phyloP scores from a whole-genome alignment of 1,140 invertebrate species.

The Drosophila funebris region DNA sequence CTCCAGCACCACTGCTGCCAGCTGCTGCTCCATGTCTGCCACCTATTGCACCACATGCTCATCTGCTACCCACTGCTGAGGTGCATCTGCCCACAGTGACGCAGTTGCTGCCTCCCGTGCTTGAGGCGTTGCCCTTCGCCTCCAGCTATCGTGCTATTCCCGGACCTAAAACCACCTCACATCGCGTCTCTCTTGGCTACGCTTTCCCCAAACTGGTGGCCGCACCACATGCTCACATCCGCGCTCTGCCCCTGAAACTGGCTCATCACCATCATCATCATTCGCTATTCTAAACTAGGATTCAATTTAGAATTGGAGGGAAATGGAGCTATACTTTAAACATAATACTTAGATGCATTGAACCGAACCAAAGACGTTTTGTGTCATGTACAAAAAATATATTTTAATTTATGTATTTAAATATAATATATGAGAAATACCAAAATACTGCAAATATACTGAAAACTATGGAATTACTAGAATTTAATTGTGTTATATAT shows the following conservation, averaged over 20 bases:
- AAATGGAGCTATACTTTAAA: not conserved
- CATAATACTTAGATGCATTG: constrained; percentile 6
- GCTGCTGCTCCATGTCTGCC: constrained; percentile 16
- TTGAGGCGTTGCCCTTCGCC: constrained; percentile 62
- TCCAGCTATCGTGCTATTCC: constrained; percentile 71
- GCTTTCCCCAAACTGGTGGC: constrained; percentile 63
- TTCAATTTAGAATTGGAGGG: not conserved
- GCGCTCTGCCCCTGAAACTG: constrained; percentile 62
- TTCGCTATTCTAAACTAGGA: constrained; percentile 57
- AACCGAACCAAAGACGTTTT: constrained; percentile 39
- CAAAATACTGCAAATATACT: not conserved
- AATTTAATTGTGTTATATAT: too few relatives aligned
- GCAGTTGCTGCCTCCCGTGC: constrained; percentile 65
- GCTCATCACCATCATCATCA: constrained; percentile 67
- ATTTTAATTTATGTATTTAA: constrained; percentile 24
- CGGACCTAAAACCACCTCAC: constrained; percentile 74
- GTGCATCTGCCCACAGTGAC: constrained; percentile 43
- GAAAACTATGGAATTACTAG: too few relatives aligned
- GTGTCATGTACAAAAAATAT: constrained; percentile 27
- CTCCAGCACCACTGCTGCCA: constrained; percentile 34
- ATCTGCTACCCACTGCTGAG: constrained; percentile 48
- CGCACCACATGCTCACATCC: constrained; percentile 65
- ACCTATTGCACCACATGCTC: constrained; percentile 26
- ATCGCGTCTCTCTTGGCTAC: constrained; percentile 73
- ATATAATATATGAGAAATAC: constrained; percentile 2